These are phyloP conservation scores for Trichonephila clavata DNA, from an alignment of 1,140 invertebrate genomes.

Conservation along the genomic window DNA sequence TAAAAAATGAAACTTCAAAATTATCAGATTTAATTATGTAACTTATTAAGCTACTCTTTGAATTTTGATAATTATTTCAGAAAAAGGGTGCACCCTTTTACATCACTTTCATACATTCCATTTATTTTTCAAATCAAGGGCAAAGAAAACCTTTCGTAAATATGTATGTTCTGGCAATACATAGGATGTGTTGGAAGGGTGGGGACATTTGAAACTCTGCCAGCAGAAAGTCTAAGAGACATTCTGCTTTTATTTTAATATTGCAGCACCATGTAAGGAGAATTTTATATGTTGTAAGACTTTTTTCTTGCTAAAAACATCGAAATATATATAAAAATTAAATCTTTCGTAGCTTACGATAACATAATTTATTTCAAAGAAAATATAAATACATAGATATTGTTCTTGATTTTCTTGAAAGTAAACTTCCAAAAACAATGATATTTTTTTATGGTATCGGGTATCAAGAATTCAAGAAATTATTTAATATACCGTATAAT, in stretches of 20 bases:
- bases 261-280: not conserved
- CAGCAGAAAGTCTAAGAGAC: not conserved
- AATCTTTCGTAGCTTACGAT: too few relatives aligned
- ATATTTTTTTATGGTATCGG: too few relatives aligned
- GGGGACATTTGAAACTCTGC: not conserved
- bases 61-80: not conserved
- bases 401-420: too few relatives aligned
- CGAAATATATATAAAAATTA: too few relatives aligned
- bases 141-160: not conserved
- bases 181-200: not conserved
- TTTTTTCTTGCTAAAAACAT: too few relatives aligned
- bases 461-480: too few relatives aligned
- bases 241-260: not conserved
- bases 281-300: not conserved
- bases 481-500: too few relatives aligned
- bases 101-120: not conserved
- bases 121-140: conserved; percentile 6
- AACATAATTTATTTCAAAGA: too few relatives aligned
- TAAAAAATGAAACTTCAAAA: too few relatives aligned
- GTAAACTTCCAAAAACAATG: too few relatives aligned
- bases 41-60: not conserved
- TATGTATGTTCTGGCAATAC: not conserved
- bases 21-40: too few relatives aligned
- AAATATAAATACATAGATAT: too few relatives aligned
- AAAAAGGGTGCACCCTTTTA: not conserved